Percentiles rank a stretch among this genome's conserved stretches.
These are phyloP conservation scores for Tryphoninae sp. DNA, from an alignment of 2,888 invertebrate species.

Conservation along the genomic window DNA sequence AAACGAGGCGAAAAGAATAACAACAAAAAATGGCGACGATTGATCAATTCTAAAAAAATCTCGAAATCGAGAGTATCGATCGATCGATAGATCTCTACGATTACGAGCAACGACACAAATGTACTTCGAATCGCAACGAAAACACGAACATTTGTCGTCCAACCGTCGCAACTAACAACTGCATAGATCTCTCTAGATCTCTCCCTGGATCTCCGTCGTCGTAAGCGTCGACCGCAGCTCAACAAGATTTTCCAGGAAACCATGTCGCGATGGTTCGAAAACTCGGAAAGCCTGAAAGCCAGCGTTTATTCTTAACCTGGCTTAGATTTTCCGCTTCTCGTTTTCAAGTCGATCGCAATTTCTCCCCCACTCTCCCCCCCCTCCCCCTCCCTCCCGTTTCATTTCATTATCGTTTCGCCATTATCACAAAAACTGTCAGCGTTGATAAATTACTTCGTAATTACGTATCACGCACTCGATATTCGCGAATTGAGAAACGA, in stretches of 20 bases:
- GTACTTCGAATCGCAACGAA: not conserved
- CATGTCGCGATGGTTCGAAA: not conserved
- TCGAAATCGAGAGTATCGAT: conserved; percentile 42
- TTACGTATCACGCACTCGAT: not conserved
- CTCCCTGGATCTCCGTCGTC: not conserved
- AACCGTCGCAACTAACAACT: not conserved
- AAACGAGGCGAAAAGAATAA: not conserved
- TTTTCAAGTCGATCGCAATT: not conserved
- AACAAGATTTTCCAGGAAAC: conserved; percentile 7
- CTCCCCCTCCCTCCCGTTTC: not conserved
- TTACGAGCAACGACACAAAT: not conserved
- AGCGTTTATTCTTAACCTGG: not conserved
- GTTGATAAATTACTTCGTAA: not conserved
- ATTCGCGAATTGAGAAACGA: not conserved
- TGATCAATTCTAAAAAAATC: conserved; percentile 5
- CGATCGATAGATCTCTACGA: conserved; percentile 7
- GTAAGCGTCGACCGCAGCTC: not conserved
- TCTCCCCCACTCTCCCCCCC: not conserved
- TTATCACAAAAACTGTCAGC: not conserved
- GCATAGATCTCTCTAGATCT: conserved; percentile 29
- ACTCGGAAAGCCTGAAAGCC: conserved; percentile 13
- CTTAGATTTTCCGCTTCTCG: not conserved
- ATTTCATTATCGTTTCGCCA: not conserved
- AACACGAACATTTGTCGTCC: conserved; percentile 1
- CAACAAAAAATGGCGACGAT: not conserved